Conservation (phyloP, 35 echinoderm and acorn worm genomes). For the Apostichopus japonicus region DNA sequence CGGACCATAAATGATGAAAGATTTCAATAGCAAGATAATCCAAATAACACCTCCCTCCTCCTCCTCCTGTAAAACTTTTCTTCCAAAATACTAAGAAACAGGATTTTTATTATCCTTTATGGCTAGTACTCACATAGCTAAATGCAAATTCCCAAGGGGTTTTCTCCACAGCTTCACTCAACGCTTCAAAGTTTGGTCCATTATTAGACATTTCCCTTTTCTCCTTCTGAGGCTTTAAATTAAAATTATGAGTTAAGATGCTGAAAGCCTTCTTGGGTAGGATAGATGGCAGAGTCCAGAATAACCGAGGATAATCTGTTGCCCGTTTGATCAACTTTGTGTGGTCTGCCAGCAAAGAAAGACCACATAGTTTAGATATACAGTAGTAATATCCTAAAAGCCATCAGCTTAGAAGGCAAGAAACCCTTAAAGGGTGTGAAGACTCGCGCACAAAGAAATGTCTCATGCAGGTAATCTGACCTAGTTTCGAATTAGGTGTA, state of each 20-base stretch:
- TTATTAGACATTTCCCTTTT: not conserved
- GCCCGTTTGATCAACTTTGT: not conserved
- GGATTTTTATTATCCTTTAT: too few relatives aligned
- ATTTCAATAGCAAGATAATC: too few relatives aligned
- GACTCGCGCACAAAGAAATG: too few relatives aligned
- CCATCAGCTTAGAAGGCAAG: not conserved
- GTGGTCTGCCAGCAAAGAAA: not conserved
- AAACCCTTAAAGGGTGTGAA: too few relatives aligned
- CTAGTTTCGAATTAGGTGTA: too few relatives aligned
- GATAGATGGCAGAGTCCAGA: not conserved
- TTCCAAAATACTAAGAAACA: too few relatives aligned
- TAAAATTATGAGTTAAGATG: not conserved
- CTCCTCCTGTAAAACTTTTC: too few relatives aligned
- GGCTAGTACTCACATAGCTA: not conserved
- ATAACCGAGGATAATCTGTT: not conserved
- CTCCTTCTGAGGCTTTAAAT: not conserved
- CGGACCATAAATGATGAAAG: too few relatives aligned
- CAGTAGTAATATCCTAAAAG: not conserved
- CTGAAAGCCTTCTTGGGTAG: constrained; percentile 20
- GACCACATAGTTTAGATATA: not conserved
- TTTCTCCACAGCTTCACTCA: constrained; percentile 5
- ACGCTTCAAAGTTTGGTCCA: not conserved
- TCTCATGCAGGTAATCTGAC: too few relatives aligned
- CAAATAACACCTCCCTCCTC: too few relatives aligned
- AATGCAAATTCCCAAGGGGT: constrained; percentile 25